These are phyloP conservation scores for Xanthia icteritia DNA, from an alignment of 2,888 invertebrate genomes.

Conservation along the genomic window DNA sequence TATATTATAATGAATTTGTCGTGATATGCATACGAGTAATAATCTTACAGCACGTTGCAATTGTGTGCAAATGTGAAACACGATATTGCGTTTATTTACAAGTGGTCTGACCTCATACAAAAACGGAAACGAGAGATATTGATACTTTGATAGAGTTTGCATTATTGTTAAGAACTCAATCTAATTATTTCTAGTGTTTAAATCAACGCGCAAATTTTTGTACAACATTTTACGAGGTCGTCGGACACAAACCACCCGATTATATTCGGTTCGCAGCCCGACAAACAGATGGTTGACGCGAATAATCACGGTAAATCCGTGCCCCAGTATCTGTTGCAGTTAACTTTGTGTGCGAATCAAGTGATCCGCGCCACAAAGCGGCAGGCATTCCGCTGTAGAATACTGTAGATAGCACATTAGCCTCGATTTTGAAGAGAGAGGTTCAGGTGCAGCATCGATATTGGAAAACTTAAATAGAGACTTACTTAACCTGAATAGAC, in stretches of 20 bases:
- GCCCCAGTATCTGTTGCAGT: conserved; percentile 22
- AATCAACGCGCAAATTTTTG: not conserved
- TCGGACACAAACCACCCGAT: not conserved
- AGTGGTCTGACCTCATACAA: not conserved
- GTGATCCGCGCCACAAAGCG: conserved; percentile 16
- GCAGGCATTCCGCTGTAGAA: not conserved
- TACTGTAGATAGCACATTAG: conserved; percentile 20
- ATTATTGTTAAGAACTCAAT: not conserved
- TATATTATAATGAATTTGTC: not conserved
- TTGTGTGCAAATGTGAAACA: not conserved
- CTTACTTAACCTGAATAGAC: conserved; percentile 2
- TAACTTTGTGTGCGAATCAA: conserved; percentile 38
- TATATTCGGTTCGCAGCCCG: conserved; percentile 15
- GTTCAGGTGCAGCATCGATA: conserved; percentile 13
- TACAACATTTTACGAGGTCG: not conserved
- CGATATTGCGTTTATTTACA: not conserved
- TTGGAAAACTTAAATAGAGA: conserved; percentile 7
- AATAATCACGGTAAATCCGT: conserved; percentile 42
- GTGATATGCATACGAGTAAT: not conserved
- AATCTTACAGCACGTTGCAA: not conserved
- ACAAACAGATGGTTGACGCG: conserved; percentile 31
- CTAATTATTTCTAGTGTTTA: not conserved
- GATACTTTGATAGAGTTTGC: not conserved
- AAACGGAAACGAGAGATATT: not conserved
- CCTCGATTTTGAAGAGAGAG: conserved; percentile 22